These are phyloP conservation scores for Philaethria dido DNA, from an alignment of 2,888 invertebrate species.

Conservation along the genomic window DNA sequence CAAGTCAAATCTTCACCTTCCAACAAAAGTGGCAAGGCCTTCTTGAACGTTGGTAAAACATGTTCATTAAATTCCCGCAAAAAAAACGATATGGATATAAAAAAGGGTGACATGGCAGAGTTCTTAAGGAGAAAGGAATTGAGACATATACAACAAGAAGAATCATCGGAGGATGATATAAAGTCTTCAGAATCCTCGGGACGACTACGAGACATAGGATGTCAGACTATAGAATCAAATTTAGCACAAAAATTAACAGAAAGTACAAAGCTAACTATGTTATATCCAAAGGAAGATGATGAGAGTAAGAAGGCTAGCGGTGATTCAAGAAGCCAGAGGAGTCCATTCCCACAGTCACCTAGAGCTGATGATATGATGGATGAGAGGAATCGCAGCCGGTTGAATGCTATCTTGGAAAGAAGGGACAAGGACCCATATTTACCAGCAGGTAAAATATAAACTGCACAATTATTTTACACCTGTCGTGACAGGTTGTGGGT, in stretches of 20 bases:
- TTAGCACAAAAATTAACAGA: conserved; percentile 67
- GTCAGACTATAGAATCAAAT: conserved; percentile 74
- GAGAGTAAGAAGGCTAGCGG: conserved; percentile 72
- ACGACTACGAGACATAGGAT: conserved; percentile 68
- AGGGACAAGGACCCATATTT: conserved; percentile 76
- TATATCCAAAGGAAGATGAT: conserved; percentile 73
- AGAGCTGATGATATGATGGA: conserved; percentile 64
- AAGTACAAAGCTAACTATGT: conserved; percentile 70
- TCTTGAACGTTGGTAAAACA: conserved; percentile 65
- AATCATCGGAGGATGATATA: conserved; percentile 58
- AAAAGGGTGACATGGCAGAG: conserved; percentile 79
- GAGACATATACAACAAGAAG: conserved; percentile 58
- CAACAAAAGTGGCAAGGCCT: conserved; percentile 65
- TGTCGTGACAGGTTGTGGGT: too few relatives aligned
- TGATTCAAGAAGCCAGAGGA: conserved; percentile 59
- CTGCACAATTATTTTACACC: too few relatives aligned
- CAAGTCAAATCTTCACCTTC: conserved; percentile 72
- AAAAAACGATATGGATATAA: conserved; percentile 66
- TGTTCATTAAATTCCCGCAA: conserved; percentile 61
- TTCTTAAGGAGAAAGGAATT: conserved; percentile 73
- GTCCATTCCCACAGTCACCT: conserved; percentile 52
- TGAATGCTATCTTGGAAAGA: conserved; percentile 73
- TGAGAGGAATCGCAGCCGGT: conserved; percentile 66
- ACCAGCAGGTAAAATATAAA: conserved; percentile 61
- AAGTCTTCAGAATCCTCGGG: conserved; percentile 65